Base-by-base conservation (phyloP, 2,797 vertebrate species). In the Silurus lanzhouensis region DNA sequence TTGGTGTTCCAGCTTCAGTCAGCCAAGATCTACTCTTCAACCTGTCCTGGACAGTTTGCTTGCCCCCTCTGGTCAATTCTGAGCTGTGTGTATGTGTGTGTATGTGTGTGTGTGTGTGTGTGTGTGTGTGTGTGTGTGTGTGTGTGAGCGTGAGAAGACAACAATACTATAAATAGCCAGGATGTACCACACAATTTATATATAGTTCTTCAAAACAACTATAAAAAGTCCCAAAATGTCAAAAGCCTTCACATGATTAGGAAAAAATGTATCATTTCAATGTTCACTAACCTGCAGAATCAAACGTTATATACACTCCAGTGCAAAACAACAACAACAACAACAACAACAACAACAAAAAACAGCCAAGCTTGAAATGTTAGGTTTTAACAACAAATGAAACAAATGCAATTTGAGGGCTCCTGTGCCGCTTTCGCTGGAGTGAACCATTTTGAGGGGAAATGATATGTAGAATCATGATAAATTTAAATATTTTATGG, bases 101-200 rank as follows among this genome's bases (percentile, higher is more conserved):
- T 76, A 25, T 15, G 72, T 27, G 58, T 12, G 31, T 31, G 15
- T 20, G 19, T 76, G 57, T 70, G 55, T 84, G 31, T 31, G 15
- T 20, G 19, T 76, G 57, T 70, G 55, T 84, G 31, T 31, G 15
- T 20, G 19, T 76, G 57, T 70, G 55, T 31, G 63, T 15, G 19
- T 1, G 20, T 17, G 77, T n/a, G n/a, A 15, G n/a, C 17, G 48
- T 22, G 9, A 17, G 55, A 52, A 52, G 48, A 52, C 48, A 52
- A 7, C 67, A 44, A 76, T 63, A 83, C 55, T 86, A 84, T 87
- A 82, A 80, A 89, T 83, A 87, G 82, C 57, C 44, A 13, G 61
- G 5, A 60, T 57, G 44, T 84, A 44, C 82, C 86, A 75, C 74
- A 71, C 66, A 75, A 84, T 87, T 86, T 84, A 83, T 83, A 81